These are phyloP conservation scores for Drosophila putrida DNA, from an alignment of 2,888 invertebrate genomes.

Conservation along the genomic window DNA sequence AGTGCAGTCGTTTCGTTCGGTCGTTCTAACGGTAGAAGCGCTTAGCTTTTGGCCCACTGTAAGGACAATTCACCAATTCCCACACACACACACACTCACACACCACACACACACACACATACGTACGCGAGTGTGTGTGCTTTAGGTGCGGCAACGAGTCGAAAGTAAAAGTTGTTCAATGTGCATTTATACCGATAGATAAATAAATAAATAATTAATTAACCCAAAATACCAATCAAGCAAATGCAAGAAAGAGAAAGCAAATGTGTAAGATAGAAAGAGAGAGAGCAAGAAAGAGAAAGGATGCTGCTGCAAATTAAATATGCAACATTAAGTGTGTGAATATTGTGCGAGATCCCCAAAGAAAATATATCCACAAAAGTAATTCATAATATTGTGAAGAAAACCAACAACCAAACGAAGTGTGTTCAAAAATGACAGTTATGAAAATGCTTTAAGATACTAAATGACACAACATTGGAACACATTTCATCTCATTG, in stretches of 20 bases:
- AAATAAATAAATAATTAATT: slow-evolving; percentile 49
- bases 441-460: slow-evolving; percentile 24
- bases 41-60: slow-evolving; percentile 56
- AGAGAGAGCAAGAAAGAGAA: neutral
- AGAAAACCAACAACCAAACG: neutral
- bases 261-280: neutral
- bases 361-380: neutral
- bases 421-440: slow-evolving; percentile 19
- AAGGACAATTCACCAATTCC: slow-evolving; percentile 47
- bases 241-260: slow-evolving; percentile 1
- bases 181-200: slow-evolving; percentile 58
- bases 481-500: slow-evolving; percentile 19
- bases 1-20: slow-evolving; percentile 83
- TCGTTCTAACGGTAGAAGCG: slow-evolving; percentile 71
- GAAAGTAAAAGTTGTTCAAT: slow-evolving; percentile 68
- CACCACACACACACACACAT: slow-evolving; percentile 19
- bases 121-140: slow-evolving; percentile 31
- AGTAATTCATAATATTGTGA: slow-evolving; percentile 6
- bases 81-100: slow-evolving; percentile 21
- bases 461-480: slow-evolving; percentile 9
- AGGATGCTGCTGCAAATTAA: slow-evolving; percentile 16
- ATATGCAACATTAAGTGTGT: slow-evolving; percentile 45
- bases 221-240: slow-evolving; percentile 23
- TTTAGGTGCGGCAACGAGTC: slow-evolving; percentile 65
- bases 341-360: slow-evolving; percentile 35